Evolutionary conservation across 2,113 vertebrate genomes (phyloP), one percentile per base, ranked within the genome.

Genomic region (Albula glossodonta): DNA sequence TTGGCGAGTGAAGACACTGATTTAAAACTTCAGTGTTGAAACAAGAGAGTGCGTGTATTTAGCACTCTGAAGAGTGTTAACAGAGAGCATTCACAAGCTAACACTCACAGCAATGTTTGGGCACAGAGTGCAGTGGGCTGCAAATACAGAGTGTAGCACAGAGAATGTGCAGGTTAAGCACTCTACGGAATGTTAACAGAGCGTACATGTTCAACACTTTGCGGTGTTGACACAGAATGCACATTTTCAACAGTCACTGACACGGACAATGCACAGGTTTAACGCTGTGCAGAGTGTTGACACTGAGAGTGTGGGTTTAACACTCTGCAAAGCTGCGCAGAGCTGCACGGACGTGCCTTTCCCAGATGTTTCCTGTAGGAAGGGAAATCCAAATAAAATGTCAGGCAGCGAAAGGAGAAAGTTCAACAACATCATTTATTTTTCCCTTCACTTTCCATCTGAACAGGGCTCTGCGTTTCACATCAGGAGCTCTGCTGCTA

Each of bases 371-470:
- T 70, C 63, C 63, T 17, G 63, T 22, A 70, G 63, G 63, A 70
- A 70, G 63, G 63, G n/a, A 70, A 70, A 70, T 70, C 63, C 63
- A 70, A 70, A 70, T 70, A 70, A 70, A 70, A 70, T 8, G 63
- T 70, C 63, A n/a, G 63, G 63, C 17, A 70, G 63, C 63, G 63
- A 70, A 22, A n/a, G 63, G 19, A 70, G 63, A 70, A n/a, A 70
- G 63, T n/a, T n/a, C 63, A 70, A n/a, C 17, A 70, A n/a, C 63
- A n/a, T n/a, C 17, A 22, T 56, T 56, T 17, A 19, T 17, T 63
- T 63, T 63, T 1, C 15, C 60, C 60, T 70, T n/a, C 63, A 70
- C 13, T n/a, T 70, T 70, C 63, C 63, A n/a, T n/a, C 63, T 70
- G 19, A 70, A 17, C 63, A 70, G 63, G 53, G 53, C 53, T 56